Conservation (phyloP, 2,797 vertebrate genomes). For the Argyrosomus regius region DNA sequence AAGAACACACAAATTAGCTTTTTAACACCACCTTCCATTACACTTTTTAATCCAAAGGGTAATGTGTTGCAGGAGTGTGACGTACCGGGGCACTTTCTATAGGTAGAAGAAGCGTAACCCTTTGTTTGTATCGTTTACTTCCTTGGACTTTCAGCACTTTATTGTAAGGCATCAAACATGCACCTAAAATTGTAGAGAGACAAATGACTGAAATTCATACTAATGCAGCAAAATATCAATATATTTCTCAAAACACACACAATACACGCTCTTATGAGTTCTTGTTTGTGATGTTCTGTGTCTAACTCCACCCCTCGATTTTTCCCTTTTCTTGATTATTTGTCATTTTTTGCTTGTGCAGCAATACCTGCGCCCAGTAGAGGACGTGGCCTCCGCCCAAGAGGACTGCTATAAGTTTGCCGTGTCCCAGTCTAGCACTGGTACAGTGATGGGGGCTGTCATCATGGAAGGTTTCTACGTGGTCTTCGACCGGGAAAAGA, state of each 20-base stretch:
- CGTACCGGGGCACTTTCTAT: neutral
- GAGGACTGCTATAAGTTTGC: conserved; percentile 99
- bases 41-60: neutral
- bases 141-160: neutral
- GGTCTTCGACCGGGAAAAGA: conserved; percentile 94
- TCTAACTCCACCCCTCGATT: neutral
- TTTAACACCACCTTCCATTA: neutral
- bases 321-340: neutral
- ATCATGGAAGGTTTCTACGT: conserved; percentile 99
- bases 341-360: conserved; percentile 57
- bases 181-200: neutral
- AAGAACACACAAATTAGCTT: neutral
- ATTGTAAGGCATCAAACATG: neutral
- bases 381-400: conserved; percentile 95
- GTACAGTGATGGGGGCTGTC: conserved; percentile 97
- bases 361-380: conserved; percentile 99
- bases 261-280: too few species aligned
- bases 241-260: too few species aligned
- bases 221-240: too few species aligned
- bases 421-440: conserved; percentile 97
- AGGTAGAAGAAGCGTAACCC: too few species aligned
- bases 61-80: neutral
- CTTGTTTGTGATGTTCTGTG: neutral
- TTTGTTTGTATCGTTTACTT: neutral
- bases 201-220: neutral